Conservation (phyloP, 2,888 invertebrate species). For the Zelleria hepariella region DNA sequence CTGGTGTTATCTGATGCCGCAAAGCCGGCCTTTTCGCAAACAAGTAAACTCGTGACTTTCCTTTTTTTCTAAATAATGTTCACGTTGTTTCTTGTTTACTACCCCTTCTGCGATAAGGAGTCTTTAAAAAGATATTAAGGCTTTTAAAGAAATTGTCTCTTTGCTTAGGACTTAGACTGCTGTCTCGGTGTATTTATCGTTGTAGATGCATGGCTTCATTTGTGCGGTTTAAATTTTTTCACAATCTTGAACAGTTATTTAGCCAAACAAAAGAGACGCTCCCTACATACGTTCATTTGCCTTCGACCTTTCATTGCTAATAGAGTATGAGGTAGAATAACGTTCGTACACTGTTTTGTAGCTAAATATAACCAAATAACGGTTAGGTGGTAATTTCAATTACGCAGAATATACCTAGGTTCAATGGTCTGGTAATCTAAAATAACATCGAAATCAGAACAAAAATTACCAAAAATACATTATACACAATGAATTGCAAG, state of each 20-base stretch:
- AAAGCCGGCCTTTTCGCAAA: conserved; percentile 57
- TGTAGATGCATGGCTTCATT: background rate
- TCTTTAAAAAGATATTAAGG: conserved; percentile 59
- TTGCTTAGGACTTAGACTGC: conserved; percentile 9
- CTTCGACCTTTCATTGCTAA: background rate
- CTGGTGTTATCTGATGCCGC: conserved; percentile 59
- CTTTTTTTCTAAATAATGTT: conserved; percentile 62
- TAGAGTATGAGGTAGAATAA: background rate
- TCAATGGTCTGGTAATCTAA: no score
- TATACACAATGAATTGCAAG: no score
- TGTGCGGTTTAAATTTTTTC: background rate
- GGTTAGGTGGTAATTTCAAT: no score
- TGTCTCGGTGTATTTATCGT: background rate
- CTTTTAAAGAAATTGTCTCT: conserved; percentile 61
- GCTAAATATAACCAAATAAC: no score
- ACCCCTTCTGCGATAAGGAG: conserved; percentile 59
- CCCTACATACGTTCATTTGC: background rate
- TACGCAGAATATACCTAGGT: no score
- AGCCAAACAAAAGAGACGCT: background rate
- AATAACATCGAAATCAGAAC: no score
- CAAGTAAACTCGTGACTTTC: conserved; percentile 53
- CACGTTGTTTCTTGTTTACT: conserved; percentile 53
- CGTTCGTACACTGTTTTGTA: no score
- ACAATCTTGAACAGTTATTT: background rate
- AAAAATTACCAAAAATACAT: no score